Conservation (phyloP, 2,113 vertebrate genomes). For the Microtus montanus region DNA sequence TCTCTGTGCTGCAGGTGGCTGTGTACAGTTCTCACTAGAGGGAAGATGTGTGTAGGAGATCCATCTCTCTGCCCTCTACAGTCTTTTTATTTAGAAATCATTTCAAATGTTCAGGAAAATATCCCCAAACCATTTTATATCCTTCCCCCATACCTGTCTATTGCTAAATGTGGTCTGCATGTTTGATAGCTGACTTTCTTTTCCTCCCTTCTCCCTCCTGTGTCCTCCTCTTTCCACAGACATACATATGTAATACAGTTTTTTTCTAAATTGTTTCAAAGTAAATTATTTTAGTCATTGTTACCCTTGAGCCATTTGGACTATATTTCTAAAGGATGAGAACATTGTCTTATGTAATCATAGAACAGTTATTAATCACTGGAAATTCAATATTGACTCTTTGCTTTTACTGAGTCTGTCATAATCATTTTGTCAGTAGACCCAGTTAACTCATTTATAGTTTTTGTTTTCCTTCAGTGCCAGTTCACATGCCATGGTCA, state of each 20-base stretch:
- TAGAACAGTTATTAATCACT: neutral
- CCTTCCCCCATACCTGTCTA: neutral
- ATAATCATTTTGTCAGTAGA: conserved; percentile 16
- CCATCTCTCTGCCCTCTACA: neutral
- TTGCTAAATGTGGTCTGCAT: conserved; percentile 35
- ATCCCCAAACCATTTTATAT: neutral
- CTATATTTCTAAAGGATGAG: conserved; percentile 17
- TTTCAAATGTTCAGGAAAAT: conserved; percentile 42
- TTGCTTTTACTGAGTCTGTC: neutral
- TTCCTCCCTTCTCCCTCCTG: neutral
- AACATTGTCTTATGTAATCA: neutral
- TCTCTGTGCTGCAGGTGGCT: too few relatives aligned
- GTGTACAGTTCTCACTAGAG: conserved; percentile 4
- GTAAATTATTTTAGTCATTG: conserved; percentile 16
- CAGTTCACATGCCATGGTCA: neutral
- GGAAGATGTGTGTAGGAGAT: neutral
- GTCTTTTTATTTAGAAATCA: conserved; percentile 44
- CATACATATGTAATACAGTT: neutral
- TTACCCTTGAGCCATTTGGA: conserved; percentile 13
- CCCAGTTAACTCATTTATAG: neutral
- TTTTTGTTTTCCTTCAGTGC: neutral
- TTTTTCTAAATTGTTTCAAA: neutral
- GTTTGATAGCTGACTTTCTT: neutral
- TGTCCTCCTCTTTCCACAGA: neutral
- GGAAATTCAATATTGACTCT: neutral